These are phyloP conservation scores for Himalopsyche kuldschensis DNA, from an alignment of 2,888 invertebrate species.

Conservation along the genomic window DNA sequence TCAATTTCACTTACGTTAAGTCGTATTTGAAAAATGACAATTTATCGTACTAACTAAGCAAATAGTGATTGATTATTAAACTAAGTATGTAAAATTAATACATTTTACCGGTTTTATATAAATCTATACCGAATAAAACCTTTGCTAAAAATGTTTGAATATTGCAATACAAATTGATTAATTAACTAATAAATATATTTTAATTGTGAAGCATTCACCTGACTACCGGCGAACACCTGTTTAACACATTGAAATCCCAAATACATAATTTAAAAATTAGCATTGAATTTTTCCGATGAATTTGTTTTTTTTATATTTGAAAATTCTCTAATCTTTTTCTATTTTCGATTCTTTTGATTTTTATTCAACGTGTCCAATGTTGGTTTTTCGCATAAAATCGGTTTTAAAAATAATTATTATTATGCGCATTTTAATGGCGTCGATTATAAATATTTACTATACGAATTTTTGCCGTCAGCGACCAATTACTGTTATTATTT, in stretches of 20 bases:
- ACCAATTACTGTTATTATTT: too few relatives aligned
- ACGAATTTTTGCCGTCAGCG: too few relatives aligned
- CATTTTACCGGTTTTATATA: not conserved
- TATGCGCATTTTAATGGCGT: too few relatives aligned
- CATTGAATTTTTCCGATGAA: too few relatives aligned
- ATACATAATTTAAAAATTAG: not conserved
- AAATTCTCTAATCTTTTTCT: too few relatives aligned
- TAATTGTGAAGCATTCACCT: not conserved
- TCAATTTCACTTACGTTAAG: not conserved
- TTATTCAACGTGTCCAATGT: too few relatives aligned
- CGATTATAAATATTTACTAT: too few relatives aligned
- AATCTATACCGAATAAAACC: not conserved
- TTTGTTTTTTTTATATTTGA: too few relatives aligned
- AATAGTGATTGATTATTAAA: not conserved
- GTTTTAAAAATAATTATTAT: too few relatives aligned
- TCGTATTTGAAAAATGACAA: not conserved
- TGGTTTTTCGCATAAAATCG: too few relatives aligned
- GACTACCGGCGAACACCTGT: not conserved
- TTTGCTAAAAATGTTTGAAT: not conserved
- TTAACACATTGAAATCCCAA: not conserved
- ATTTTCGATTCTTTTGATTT: too few relatives aligned
- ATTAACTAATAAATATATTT: not conserved
- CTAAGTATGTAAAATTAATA: not conserved
- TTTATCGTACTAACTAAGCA: not conserved
- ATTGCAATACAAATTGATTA: not conserved